Evolutionary conservation across 2,113 vertebrate species (phyloP).

Genomic region (Butorides virescens): DNA sequence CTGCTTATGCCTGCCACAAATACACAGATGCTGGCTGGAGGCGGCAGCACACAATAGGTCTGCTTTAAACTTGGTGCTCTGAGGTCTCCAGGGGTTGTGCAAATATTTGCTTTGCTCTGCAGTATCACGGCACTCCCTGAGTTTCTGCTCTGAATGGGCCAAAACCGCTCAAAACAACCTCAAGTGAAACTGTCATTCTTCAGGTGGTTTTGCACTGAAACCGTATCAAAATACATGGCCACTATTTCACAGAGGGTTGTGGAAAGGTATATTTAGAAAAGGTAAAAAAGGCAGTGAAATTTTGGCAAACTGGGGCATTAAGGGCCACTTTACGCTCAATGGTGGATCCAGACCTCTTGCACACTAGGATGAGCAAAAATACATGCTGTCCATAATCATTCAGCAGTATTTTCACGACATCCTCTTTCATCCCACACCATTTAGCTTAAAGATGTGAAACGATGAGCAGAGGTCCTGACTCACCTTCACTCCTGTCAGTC

Average conservation of each 20-base stretch:
- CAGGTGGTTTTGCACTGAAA: neutral
- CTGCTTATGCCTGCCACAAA: neutral
- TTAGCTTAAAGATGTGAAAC: neutral
- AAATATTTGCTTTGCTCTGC: conserved; percentile 46
- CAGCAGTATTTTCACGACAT: neutral
- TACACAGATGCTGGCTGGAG: neutral
- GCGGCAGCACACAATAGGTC: neutral
- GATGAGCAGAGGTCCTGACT: neutral
- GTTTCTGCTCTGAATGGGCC: conserved; percentile 41
- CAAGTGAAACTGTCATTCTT: conserved; percentile 37
- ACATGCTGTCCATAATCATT: neutral
- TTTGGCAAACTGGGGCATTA: neutral
- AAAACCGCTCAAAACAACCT: neutral
- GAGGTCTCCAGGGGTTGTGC: neutral
- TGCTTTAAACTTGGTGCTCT: neutral
- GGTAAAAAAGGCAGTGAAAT: neutral
- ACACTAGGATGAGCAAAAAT: neutral
- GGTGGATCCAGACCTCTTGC: neutral
- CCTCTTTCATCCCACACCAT: neutral
- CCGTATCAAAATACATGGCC: neutral
- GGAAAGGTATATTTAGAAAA: neutral
- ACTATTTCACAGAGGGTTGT: neutral
- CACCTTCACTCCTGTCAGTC: neutral
- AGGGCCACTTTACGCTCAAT: neutral
- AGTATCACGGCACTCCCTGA: neutral